Base-by-base conservation (phyloP, 2,888 invertebrate genomes). In the Rotaria socialis region DNA sequence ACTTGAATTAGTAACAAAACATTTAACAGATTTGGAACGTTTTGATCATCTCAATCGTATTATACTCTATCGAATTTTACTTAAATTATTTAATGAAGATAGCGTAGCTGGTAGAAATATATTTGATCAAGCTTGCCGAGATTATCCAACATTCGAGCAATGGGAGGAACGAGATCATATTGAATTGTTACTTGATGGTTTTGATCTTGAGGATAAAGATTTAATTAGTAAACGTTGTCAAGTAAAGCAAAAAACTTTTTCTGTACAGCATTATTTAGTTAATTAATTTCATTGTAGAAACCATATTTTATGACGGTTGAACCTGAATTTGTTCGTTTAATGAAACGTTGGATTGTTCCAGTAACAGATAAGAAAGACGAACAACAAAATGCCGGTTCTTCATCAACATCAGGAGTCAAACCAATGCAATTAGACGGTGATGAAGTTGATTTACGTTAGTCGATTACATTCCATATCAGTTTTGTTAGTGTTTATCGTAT, bases 81-180 rank as follows among this genome's bases (percentile, higher is more conserved):
- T 80, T 43, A 80, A 80, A 80, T 80, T 80, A 80, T 80, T 80
- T 24, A 80, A 47, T 24, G 80, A 80, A 10, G 80, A 80, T 80
- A 47, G 43, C 47, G 80, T 80, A 24, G 80, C 80, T n/a, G 80
- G 47, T 10, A 80, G 47, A 47, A 80, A 80, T 47, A 24, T 80
- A 14, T 80, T 80, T 80, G 80, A 80, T n/a, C 80, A 24, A 47
- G 43, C 47, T 47, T 80, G 80, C 47, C 80, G 6, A 80, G n/a
- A 47, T n/a, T 80, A 80, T 80, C 80, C 80, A 47, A 47, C 80
- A 80, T 80, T 80, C 47, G 43, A 43, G 8, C 47, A 80, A 80
- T 80, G 80, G 80, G 80, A 80, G n/a, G 80, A 80, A 80, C 22
- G 24, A 24, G 11, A 80, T 47, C 24, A 80, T 80, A 80, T 80